Percentiles rank a stretch among this genome's conserved stretches.
phyloP scores from a whole-genome alignment of 1,140 invertebrate genomes.

The Cydia splendana region DNA sequence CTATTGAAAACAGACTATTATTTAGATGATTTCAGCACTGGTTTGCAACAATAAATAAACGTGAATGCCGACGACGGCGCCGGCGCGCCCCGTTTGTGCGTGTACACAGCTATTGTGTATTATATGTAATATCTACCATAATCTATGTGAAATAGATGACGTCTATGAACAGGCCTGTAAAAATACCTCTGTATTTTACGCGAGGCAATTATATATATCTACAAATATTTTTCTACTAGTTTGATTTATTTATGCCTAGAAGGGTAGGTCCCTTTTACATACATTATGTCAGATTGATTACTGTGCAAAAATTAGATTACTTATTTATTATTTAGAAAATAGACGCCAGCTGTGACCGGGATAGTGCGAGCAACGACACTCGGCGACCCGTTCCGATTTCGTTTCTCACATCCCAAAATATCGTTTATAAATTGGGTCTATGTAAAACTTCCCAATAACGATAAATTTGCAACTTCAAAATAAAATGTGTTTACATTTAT shows the following conservation, averaged over 20 bases:
- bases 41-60: conserved; percentile 10
- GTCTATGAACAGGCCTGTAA: not conserved
- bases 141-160: not conserved
- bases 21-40: not conserved
- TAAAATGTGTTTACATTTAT: not conserved
- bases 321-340: conserved; percentile 48
- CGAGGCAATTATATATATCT: no score
- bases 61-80: not conserved
- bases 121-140: conserved; percentile 29
- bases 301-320: not conserved
- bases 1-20: not conserved
- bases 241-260: no score
- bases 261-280: not conserved
- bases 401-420: conserved; percentile 76
- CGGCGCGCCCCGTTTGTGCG: conserved; percentile 9
- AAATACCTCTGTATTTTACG: no score
- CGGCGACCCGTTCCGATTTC: conserved; percentile 71
- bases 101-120: conserved; percentile 12
- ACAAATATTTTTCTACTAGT: no score
- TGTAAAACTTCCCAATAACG: conserved; percentile 40
- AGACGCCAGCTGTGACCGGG: conserved; percentile 71
- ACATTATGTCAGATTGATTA: not conserved
- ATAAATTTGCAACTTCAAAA: not conserved
- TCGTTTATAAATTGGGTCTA: conserved; percentile 59
- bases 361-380: conserved; percentile 66